phyloP scores from a whole-genome alignment of 2,797 vertebrate genomes.

The Avahi laniger region DNA sequence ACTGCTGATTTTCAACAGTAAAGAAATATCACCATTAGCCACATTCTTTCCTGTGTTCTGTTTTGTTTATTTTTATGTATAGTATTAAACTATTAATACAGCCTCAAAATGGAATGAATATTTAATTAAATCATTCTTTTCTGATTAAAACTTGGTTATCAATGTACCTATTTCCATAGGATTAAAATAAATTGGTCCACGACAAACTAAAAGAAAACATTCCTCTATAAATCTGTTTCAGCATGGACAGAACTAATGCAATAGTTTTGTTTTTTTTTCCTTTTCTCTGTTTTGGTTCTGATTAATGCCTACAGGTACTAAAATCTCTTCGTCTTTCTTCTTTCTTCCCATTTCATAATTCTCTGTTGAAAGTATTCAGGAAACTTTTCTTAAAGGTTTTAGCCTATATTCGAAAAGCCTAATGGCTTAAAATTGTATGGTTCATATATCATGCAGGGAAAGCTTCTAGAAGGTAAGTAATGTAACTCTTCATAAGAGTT shows the following conservation, averaged over 20 bases:
- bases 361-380: constrained; percentile 18
- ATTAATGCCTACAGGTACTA: background rate
- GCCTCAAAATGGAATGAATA: constrained; percentile 23
- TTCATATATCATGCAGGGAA: constrained; percentile 13
- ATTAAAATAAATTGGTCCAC: constrained; percentile 11
- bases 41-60: background rate
- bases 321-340: background rate
- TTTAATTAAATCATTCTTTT: constrained; percentile 28
- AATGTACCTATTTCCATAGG: background rate
- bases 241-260: background rate
- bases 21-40: background rate
- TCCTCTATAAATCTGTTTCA: background rate
- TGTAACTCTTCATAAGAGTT: background rate
- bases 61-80: constrained; percentile 17
- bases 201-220: constrained; percentile 23
- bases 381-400: constrained; percentile 13
- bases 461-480: constrained; percentile 37
- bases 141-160: constrained; percentile 17
- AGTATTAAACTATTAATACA: constrained; percentile 34
- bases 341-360: constrained; percentile 41
- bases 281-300: background rate
- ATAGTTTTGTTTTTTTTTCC: background rate
- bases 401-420: constrained; percentile 37
- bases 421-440: constrained; percentile 43
- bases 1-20: background rate